A percentile compares a stretch with the other conserved stretches of the same genome.
Evolutionary conservation across 2,113 vertebrate genomes (phyloP).

Genomic region (Erythrocercus mccallii): DNA sequence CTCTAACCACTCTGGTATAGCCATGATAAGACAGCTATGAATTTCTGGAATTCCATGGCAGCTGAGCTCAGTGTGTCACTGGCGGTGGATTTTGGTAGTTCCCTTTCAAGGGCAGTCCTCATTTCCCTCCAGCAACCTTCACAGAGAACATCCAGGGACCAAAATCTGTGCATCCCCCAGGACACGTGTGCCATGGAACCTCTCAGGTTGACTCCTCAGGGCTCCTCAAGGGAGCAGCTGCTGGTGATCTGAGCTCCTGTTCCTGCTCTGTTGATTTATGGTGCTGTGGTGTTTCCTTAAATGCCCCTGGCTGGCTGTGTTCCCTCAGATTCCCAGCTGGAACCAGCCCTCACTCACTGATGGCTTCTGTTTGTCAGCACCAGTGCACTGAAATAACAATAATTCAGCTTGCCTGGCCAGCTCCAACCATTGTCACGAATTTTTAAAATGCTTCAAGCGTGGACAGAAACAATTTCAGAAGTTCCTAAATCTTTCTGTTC

Average conservation of each 20-base stretch:
- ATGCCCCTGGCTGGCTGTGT: background rate
- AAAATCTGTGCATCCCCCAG: fast-evolving
- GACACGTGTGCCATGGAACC: fast-evolving
- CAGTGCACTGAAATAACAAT: fast-evolving
- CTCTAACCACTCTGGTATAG: background rate
- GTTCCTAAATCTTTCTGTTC: background rate
- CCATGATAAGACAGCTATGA: background rate
- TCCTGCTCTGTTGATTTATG: background rate
- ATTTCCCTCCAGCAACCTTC: background rate
- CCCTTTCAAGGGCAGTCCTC: background rate
- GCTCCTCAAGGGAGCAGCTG: background rate
- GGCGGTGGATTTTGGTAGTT: background rate
- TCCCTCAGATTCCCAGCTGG: background rate
- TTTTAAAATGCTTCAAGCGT: fast-evolving
- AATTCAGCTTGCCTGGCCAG: background rate
- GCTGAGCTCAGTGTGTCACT: background rate
- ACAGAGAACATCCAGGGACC: fast-evolving
- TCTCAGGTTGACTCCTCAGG: background rate
- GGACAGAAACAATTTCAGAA: background rate
- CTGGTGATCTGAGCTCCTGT: background rate
- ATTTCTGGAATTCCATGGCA: background rate
- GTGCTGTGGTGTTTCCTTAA: background rate
- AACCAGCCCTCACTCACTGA: background rate
- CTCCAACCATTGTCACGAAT: background rate
- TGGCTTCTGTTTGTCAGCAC: background rate